phyloP scores from a whole-genome alignment of 2,113 vertebrate genomes.

The Ptyas mucosa region DNA sequence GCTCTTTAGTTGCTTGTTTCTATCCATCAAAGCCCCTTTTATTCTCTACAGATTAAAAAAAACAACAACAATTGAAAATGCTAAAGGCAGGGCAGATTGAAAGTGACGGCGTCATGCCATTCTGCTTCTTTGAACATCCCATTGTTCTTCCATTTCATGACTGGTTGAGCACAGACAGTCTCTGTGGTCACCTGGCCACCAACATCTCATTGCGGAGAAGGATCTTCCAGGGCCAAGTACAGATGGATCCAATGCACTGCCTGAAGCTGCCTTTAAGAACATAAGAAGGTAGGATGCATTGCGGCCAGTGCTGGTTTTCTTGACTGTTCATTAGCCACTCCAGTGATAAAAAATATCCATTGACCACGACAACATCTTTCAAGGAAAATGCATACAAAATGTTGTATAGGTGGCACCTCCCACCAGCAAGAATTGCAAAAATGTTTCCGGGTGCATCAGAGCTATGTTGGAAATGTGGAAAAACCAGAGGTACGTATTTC shows the following conservation, averaged over 20 bases:
- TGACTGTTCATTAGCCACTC: neutral
- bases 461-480: no score
- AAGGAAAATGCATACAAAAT: no score
- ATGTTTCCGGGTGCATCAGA: no score
- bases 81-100: neutral
- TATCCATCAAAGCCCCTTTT: neutral
- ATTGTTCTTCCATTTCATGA: neutral
- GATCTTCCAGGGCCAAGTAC: neutral
- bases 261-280: neutral
- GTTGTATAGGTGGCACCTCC: no score
- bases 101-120: neutral
- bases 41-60: neutral
- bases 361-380: no score
- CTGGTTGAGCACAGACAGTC: neutral
- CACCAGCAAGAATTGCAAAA: no score
- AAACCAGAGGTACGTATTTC: no score
- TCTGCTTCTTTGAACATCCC: neutral
- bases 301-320: neutral
- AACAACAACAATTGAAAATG: neutral
- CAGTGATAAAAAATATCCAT: neutral
- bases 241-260: neutral
- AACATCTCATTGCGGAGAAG: neutral
- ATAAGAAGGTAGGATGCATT: neutral
- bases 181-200: neutral
- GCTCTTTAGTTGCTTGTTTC: neutral